Percentiles rank a stretch among this genome's conserved stretches.
Conservation (phyloP, 2,888 invertebrate species). For the Perizoma flavofasciatum region DNA sequence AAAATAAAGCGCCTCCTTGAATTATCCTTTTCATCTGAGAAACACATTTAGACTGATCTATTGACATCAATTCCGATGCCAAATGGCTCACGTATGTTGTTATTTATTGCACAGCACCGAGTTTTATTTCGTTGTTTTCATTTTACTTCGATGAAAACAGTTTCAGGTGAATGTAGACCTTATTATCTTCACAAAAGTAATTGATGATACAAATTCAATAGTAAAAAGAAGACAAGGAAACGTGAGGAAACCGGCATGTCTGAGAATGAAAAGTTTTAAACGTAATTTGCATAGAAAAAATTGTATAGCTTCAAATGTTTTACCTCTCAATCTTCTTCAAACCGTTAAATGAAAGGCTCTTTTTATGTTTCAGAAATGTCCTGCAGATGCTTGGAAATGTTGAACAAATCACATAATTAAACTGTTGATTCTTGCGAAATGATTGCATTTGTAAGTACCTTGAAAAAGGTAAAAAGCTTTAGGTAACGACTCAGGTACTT, state of each 20-base stretch:
- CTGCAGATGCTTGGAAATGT: conserved; percentile 62
- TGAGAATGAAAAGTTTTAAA: no score
- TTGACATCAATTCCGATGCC: conserved; percentile 31
- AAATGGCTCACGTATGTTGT: conserved; percentile 32
- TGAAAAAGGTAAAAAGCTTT: no score
- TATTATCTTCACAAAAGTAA: conserved; percentile 1
- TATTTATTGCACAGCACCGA: conserved; percentile 30
- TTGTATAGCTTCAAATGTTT: no score
- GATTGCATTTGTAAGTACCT: no score
- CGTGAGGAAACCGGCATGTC: no score
- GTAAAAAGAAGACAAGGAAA: not conserved
- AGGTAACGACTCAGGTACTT: no score
- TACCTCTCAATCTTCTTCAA: no score
- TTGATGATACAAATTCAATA: not conserved
- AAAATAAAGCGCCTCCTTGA: conserved; percentile 1
- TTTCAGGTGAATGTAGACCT: conserved; percentile 11
- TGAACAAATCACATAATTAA: conserved; percentile 27
- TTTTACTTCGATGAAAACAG: conserved; percentile 10
- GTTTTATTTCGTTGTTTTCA: conserved; percentile 26
- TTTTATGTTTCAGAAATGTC: conserved; percentile 64
- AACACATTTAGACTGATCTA: conserved; percentile 28
- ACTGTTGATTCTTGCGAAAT: no score
- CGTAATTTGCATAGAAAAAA: no score
- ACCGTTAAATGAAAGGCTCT: no score
- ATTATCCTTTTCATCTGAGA: conserved; percentile 27